Evolutionary conservation across 2,888 invertebrate genomes (phyloP).

Genomic region (Rhaphigaster nebulosa): DNA sequence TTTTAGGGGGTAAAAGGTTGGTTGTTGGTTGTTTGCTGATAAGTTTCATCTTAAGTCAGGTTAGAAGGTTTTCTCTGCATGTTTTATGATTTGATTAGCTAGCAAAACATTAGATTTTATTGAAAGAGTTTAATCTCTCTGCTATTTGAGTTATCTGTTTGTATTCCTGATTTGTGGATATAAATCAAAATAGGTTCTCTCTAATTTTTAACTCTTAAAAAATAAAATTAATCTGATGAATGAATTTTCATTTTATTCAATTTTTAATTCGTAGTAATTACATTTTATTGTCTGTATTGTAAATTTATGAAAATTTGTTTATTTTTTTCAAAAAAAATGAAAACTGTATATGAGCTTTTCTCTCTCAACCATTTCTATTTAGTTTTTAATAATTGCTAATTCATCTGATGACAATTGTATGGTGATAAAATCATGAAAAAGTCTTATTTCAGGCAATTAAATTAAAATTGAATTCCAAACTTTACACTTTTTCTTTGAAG

Average conservation of each 20-base stretch:
- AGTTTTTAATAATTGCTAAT: no score
- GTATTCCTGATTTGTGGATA: neutral
- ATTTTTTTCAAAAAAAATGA: no score
- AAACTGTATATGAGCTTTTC: no score
- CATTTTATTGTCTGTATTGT: no score
- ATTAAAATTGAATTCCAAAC: no score
- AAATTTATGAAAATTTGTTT: no score
- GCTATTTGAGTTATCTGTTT: neutral
- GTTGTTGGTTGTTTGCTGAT: constrained; percentile 5
- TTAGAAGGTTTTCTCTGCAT: constrained; percentile 26
- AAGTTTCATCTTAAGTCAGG: neutral
- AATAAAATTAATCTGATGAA: neutral
- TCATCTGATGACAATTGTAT: no score
- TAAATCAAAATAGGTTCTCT: neutral
- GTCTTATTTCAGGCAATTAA: no score
- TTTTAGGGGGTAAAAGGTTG: constrained; percentile 2
- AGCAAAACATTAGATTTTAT: neutral
- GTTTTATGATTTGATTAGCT: constrained; percentile 14
- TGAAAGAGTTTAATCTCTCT: neutral
- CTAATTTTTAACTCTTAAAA: neutral
- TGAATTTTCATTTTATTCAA: neutral
- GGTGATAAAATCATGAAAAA: no score
- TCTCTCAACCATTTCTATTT: no score
- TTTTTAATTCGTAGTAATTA: no score
- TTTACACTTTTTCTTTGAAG: no score